These are phyloP conservation scores for Chelonus formosanus DNA, from an alignment of 2,888 invertebrate genomes.

Conservation along the genomic window DNA sequence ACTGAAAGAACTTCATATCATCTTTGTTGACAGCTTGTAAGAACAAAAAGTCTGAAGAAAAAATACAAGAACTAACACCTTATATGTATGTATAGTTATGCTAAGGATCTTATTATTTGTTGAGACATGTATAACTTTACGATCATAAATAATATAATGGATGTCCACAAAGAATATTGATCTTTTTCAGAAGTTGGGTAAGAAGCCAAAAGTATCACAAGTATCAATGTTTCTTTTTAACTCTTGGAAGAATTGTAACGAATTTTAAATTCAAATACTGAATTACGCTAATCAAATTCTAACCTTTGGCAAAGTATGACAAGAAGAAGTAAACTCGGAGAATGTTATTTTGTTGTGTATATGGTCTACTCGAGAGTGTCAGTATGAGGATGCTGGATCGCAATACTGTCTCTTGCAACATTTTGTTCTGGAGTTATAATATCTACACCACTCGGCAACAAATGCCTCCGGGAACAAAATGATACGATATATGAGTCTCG, in stretches of 20 bases:
- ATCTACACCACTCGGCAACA: slow-evolving; percentile 26
- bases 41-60: slow-evolving; percentile 5
- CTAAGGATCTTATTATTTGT: too few species aligned
- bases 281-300: too few species aligned
- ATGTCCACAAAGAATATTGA: too few species aligned
- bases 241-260: too few species aligned
- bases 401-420: slow-evolving; percentile 15
- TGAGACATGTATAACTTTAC: too few species aligned
- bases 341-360: background rate
- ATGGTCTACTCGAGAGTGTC: background rate
- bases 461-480: slow-evolving; percentile 26
- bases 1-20: slow-evolving; percentile 4
- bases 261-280: too few species aligned
- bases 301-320: background rate
- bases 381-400: slow-evolving; percentile 5
- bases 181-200: too few species aligned
- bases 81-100: background rate
- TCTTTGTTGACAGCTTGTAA: background rate
- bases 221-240: too few species aligned
- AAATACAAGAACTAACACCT: background rate
- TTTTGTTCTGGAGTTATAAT: slow-evolving; percentile 25
- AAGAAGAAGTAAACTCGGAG: background rate
- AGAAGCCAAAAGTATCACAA: too few species aligned
- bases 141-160: too few species aligned
- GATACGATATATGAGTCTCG: slow-evolving; percentile 31